A percentile compares a stretch with the other conserved stretches of the same genome.
These are phyloP conservation scores for Spilarctia lutea DNA, from an alignment of 2,888 invertebrate genomes.

Conservation along the genomic window DNA sequence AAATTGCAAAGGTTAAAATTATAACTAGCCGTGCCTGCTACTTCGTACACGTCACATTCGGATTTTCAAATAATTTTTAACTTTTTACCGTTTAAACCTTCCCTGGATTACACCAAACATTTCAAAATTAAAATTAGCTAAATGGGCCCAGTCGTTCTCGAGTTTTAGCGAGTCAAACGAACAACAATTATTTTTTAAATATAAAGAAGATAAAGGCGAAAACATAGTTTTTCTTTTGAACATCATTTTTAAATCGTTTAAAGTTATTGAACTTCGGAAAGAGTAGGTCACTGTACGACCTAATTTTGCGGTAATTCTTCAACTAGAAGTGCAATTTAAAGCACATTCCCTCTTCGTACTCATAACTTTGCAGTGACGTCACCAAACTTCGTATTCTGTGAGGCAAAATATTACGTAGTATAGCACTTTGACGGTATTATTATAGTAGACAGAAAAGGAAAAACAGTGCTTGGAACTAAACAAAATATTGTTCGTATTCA, in stretches of 20 bases:
- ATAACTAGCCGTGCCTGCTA: no score
- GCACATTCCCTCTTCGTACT: slow-evolving; percentile 36
- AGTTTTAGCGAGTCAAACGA: no score
- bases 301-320: slow-evolving; percentile 31
- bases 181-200: no score
- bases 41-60: no score
- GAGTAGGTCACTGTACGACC: slow-evolving; percentile 23
- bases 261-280: slow-evolving; percentile 24
- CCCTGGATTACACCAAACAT: no score
- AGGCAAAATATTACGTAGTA: background rate
- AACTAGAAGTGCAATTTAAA: slow-evolving; percentile 45
- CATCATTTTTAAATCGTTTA: slow-evolving; percentile 25
- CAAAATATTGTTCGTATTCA: background rate
- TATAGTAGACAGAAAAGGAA: no score
- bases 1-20: no score
- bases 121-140: no score
- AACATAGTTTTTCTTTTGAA: slow-evolving; percentile 9
- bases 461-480: background rate
- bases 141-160: no score
- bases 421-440: no score
- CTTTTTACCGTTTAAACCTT: no score
- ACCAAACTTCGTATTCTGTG: slow-evolving; percentile 17
- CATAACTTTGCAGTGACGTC: slow-evolving; percentile 21
- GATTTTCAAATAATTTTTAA: no score
- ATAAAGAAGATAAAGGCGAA: background rate